Conservation (phyloP, 2,797 vertebrate genomes). For the Chrysocyon brachyurus region DNA sequence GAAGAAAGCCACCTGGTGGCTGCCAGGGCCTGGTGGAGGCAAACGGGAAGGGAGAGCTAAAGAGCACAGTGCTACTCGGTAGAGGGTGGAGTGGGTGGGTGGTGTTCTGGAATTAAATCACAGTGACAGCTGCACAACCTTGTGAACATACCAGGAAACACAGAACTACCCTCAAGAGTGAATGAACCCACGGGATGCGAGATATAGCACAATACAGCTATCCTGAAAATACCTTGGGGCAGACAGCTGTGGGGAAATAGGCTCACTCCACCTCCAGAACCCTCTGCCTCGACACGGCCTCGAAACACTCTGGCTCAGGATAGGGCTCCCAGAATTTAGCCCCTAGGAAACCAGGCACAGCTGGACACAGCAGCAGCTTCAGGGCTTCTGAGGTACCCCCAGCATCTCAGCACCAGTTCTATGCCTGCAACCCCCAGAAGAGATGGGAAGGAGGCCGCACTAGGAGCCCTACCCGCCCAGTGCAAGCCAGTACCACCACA, state of each 20-base stretch:
- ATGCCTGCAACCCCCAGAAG: not conserved
- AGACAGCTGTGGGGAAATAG: not conserved
- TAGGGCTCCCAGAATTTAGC: not conserved
- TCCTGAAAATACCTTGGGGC: not conserved
- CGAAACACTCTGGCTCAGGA: not conserved
- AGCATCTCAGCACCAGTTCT: not conserved
- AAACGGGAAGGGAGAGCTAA: not conserved
- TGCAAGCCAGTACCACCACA: not conserved
- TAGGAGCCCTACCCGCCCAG: not conserved
- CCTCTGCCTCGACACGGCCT: rapidly evolving
- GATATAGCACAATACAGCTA: not conserved
- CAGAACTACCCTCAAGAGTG: too few species aligned
- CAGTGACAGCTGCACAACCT: rapidly evolving
- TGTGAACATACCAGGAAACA: not conserved
- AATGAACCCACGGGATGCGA: not conserved
- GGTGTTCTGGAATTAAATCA: not conserved
- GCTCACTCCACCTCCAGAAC: not conserved
- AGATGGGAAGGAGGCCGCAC: not conserved
- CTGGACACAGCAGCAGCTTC: not conserved
- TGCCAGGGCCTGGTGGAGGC: not conserved
- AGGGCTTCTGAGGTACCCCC: too few species aligned
- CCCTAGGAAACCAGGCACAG: not conserved
- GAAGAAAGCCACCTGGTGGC: too few species aligned
- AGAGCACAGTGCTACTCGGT: too few species aligned
- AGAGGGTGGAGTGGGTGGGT: too few species aligned